Evolutionary conservation across 53 echinoderm and acorn worm species (phyloP).

Genomic region (Stichopus horrens): DNA sequence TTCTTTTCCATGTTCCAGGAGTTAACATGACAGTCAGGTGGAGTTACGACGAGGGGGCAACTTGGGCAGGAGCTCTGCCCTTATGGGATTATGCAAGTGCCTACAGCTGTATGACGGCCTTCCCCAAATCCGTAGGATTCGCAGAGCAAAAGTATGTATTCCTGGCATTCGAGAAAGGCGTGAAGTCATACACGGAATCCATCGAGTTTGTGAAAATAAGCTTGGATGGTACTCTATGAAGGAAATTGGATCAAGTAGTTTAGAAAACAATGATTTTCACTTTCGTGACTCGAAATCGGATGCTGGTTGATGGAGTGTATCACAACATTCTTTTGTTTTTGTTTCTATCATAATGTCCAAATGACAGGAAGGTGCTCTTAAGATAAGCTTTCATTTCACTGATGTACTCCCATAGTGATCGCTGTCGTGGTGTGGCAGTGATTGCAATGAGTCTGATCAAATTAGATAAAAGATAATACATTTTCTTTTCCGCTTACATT

Average conservation of each 20-base stretch:
- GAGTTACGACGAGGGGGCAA: constrained; percentile 68
- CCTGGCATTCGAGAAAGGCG: constrained; percentile 78
- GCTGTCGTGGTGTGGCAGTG: too few species aligned
- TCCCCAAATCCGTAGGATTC: constrained; percentile 33
- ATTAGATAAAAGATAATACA: too few species aligned
- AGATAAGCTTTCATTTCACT: too few species aligned
- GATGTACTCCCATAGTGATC: too few species aligned
- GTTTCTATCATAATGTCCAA: too few species aligned
- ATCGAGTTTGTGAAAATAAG: constrained; percentile 56
- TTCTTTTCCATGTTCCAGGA: constrained; percentile 49
- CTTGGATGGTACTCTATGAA: constrained; percentile 39
- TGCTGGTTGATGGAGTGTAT: too few species aligned
- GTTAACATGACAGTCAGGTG: constrained; percentile 60
- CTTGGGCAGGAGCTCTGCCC: constrained; percentile 54
- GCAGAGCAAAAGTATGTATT: constrained; percentile 55
- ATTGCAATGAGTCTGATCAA: too few species aligned
- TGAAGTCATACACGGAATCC: constrained; percentile 16
- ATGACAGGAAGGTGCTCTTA: too few species aligned
- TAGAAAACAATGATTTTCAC: too few species aligned
- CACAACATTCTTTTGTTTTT: too few species aligned
- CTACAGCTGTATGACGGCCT: constrained; percentile 67
- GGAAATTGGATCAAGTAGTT: background rate
- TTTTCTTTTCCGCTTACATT: too few species aligned
- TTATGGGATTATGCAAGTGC: constrained; percentile 62
- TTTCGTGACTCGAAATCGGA: too few species aligned